Percentiles rank a stretch among this genome's conserved stretches.
phyloP scores from a whole-genome alignment of 2,797 vertebrate genomes.

The Rhinella marina region DNA sequence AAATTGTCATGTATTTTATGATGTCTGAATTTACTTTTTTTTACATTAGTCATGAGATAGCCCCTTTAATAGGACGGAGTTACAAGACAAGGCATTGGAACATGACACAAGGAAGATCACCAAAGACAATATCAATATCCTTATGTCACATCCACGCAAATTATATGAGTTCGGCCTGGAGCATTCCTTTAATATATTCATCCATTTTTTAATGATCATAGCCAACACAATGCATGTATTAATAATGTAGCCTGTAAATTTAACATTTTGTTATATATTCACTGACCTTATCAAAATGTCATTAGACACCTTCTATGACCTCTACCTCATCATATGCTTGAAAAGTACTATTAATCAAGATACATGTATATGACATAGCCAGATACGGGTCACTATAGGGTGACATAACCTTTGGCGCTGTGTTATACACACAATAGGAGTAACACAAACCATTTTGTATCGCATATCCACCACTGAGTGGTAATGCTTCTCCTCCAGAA shows the following conservation, averaged over 20 bases:
- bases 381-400: background rate
- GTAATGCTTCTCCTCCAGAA: background rate
- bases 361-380: background rate
- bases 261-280: background rate
- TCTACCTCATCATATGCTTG: background rate
- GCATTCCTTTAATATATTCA: background rate
- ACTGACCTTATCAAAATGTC: background rate
- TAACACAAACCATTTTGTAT: background rate
- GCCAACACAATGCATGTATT: background rate
- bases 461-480: background rate
- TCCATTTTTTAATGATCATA: background rate
- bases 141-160: too few relatives aligned
- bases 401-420: slow-evolving; percentile 10
- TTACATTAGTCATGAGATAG: too few relatives aligned
- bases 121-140: too few relatives aligned
- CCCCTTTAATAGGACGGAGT: too few relatives aligned
- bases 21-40: too few relatives aligned
- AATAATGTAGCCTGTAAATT: background rate
- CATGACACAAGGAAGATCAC: too few relatives aligned
- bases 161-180: background rate
- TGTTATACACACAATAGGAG: slow-evolving; percentile 1
- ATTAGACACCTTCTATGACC: background rate
- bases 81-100: too few relatives aligned
- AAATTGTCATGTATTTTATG: too few relatives aligned
- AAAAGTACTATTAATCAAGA: background rate